Evolutionary conservation across 2,888 invertebrate species (phyloP).

Genomic region (Diarsia brunnea): DNA sequence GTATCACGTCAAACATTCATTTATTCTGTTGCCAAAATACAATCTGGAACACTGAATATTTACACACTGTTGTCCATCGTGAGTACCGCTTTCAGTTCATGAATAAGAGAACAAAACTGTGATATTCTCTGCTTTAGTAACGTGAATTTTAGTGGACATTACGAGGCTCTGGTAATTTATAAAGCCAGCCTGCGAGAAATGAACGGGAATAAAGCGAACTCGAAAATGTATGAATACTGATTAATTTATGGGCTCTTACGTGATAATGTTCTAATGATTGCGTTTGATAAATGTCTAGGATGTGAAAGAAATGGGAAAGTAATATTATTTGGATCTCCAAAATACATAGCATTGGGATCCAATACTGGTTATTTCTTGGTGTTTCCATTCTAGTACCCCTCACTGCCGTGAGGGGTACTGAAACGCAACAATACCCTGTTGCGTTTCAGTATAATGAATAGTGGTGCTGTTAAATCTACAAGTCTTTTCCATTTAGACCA

Average conservation of each 20-base stretch:
- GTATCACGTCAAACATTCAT: slow-evolving; percentile 1
- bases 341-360: background rate
- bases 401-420: too few relatives aligned
- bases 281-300: slow-evolving; percentile 38
- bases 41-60: slow-evolving; percentile 25
- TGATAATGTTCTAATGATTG: slow-evolving; percentile 47
- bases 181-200: slow-evolving; percentile 35
- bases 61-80: slow-evolving; percentile 19
- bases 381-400: background rate
- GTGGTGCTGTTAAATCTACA: background rate
- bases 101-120: slow-evolving; percentile 41
- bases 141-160: slow-evolving; percentile 49
- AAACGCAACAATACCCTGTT: too few relatives aligned
- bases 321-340: background rate
- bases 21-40: slow-evolving; percentile 28
- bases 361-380: background rate
- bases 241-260: slow-evolving; percentile 46
- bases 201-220: slow-evolving; percentile 48
- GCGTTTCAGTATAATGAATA: background rate
- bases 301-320: slow-evolving; percentile 17
- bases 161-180: slow-evolving; percentile 59
- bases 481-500: background rate
- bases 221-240: slow-evolving; percentile 60
- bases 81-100: slow-evolving; percentile 20
- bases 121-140: slow-evolving; percentile 38